Conservation (phyloP, 2,797 vertebrate genomes). For the Myripristis jacobus region DNA sequence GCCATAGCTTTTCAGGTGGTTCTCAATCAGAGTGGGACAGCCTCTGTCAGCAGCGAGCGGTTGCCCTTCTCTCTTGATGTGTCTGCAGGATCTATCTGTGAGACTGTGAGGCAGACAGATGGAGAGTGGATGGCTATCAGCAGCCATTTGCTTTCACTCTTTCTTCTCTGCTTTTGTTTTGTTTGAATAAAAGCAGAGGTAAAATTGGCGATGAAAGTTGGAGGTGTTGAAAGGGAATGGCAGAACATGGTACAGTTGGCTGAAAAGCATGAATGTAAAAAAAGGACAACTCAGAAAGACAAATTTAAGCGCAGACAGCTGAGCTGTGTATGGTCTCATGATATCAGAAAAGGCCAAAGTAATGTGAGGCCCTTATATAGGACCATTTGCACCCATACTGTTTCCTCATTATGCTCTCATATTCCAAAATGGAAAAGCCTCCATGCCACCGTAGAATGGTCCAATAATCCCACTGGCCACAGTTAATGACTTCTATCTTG, state of each 20-base stretch:
- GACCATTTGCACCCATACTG: background rate
- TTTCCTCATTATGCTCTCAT: too few relatives aligned
- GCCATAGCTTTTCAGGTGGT: slow-evolving; percentile 46
- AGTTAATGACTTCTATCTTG: too few relatives aligned
- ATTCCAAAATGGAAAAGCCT: background rate
- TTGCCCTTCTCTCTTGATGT: slow-evolving; percentile 6
- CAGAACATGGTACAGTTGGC: slow-evolving; percentile 13
- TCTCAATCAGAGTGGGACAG: slow-evolving; percentile 43
- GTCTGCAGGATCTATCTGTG: slow-evolving; percentile 25
- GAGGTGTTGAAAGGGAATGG: slow-evolving; percentile 15
- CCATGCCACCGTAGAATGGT: too few relatives aligned
- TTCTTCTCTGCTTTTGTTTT: slow-evolving; percentile 7
- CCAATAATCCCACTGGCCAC: too few relatives aligned
- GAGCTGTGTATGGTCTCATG: too few relatives aligned
- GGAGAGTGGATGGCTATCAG: slow-evolving; percentile 24
- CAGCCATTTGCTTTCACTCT: slow-evolving; percentile 34
- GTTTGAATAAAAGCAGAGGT: slow-evolving; percentile 31
- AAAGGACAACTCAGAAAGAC: background rate
- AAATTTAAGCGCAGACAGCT: background rate
- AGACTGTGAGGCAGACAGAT: background rate
- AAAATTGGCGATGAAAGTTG: slow-evolving; percentile 32
- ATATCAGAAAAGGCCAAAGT: background rate
- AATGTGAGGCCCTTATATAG: background rate
- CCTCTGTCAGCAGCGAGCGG: slow-evolving; percentile 45
- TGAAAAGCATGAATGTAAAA: slow-evolving; percentile 6